Evolutionary conservation across 2,113 vertebrate species (phyloP), one percentile per base, ranked within the genome.

Genomic region (Nipponia nippon): DNA sequence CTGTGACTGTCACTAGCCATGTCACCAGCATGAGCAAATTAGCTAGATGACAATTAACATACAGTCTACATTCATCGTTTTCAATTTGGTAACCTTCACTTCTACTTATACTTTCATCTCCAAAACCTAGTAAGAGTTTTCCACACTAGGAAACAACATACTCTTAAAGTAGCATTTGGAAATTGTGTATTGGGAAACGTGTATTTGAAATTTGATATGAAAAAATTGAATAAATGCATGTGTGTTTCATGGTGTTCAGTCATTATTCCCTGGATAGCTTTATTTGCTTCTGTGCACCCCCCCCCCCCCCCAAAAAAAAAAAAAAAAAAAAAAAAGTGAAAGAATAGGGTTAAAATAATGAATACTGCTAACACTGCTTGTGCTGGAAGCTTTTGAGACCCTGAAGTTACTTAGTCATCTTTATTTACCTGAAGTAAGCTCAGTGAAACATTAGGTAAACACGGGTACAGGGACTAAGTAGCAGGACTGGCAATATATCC

Each of bases 21-120:
- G 62, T 95, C 97, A 96, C 72, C 71, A 40, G 90, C 36, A 20
- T 49, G 61, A 96, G 91, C 90, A 93, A 93, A 94, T 70, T 38
- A 79, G 50, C 85, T 87, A 16, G 25, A 85, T 98, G 97, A 98
- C 97, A 93, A 93, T 97, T 95, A 52, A 73, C 58, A 94, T 86
- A 94, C 94, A 95, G 96, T 95, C 96, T 92, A 67, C 94, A 95
- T 79, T 89, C 93, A 93, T 97, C 11, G 38, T 93, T 95, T 98
- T 95, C 96, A 96, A 70, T 97, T 96, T 97, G 93, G 89, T 56
- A 91, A 83, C 94, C 69, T 97, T 98, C 94, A 81, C 53, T 97
- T 97, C 90, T 92, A 40, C 94, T 97, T 92, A 90, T 13, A 8
- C 59, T 71, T 96, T 77, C 63, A 72, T 89, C 69, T 96, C 42